Evolutionary conservation across 1,140 invertebrate genomes (phyloP).

Genomic region (Chrysomallon squamiferum): DNA sequence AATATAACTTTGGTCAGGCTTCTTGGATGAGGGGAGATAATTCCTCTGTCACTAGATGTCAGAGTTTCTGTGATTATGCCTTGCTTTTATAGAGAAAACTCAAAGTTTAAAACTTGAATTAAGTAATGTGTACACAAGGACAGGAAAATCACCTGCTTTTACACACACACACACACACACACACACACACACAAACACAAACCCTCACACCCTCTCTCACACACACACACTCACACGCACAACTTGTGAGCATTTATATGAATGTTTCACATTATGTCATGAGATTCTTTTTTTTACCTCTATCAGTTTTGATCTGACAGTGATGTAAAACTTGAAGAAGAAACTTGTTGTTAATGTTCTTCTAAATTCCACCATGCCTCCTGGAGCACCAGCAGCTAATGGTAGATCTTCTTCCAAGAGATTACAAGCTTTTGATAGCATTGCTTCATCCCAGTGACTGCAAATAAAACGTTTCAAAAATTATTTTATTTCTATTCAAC

Average conservation of each 20-base stretch:
- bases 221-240: neutral
- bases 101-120: too few species aligned
- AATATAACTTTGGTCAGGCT: too few species aligned
- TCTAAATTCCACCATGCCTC: conserved; percentile 88
- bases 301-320: conserved; percentile 65
- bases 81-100: too few species aligned
- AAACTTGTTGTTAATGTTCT: conserved; percentile 79
- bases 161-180: neutral
- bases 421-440: conserved; percentile 73
- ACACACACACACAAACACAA: neutral
- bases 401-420: conserved; percentile 78
- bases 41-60: too few species aligned
- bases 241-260: neutral
- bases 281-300: too few species aligned
- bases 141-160: too few species aligned
- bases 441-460: conserved; percentile 75
- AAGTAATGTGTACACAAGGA: too few species aligned
- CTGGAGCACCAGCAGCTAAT: conserved; percentile 80
- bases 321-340: conserved; percentile 89
- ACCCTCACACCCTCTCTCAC: neutral
- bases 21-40: too few species aligned
- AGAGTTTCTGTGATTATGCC: too few species aligned
- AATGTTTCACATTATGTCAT: too few species aligned
- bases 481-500: too few species aligned
- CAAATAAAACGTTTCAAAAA: too few species aligned